Percentiles rank a stretch among this genome's conserved stretches.
Evolutionary conservation across 2,888 invertebrate species (phyloP).

Genomic region (Cheilosia grossa): DNA sequence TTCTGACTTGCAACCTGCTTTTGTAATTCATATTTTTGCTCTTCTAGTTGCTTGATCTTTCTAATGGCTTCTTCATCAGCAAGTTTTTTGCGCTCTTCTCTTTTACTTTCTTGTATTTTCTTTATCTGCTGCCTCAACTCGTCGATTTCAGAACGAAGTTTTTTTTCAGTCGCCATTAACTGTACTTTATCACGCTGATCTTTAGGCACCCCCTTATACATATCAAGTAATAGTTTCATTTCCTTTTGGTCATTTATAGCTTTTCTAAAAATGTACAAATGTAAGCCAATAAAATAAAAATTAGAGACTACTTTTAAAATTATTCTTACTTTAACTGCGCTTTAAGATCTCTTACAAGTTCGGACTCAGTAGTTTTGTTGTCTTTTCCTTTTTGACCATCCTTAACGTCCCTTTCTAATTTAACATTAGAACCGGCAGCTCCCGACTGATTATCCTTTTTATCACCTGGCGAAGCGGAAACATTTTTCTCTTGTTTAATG

Average conservation of each 20-base stretch:
- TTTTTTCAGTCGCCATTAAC: constrained; percentile 97
- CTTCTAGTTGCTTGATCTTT: constrained; percentile 97
- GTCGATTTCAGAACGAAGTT: constrained; percentile 94
- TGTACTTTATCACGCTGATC: constrained; percentile 98
- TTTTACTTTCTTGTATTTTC: constrained; percentile 95
- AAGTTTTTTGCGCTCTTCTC: constrained; percentile 94
- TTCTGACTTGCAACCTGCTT: constrained; percentile 95
- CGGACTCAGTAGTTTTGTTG: constrained; percentile 87
- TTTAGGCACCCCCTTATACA: constrained; percentile 98
- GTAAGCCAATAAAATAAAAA: constrained; percentile 25
- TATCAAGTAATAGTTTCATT: constrained; percentile 95
- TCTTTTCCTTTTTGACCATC: constrained; percentile 87
- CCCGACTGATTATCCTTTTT: constrained; percentile 84
- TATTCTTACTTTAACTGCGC: constrained; percentile 93
- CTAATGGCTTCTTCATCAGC: constrained; percentile 97
- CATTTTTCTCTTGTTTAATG: constrained; percentile 84
- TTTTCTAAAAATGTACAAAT: constrained; percentile 87
- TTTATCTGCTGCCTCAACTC: constrained; percentile 93
- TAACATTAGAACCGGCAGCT: constrained; percentile 84
- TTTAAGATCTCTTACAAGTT: constrained; percentile 88
- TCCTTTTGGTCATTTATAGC: constrained; percentile 97
- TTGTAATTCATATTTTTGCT: constrained; percentile 95
- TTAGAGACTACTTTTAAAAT: not conserved
- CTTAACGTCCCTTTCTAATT: constrained; percentile 86
- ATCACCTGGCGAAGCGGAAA: constrained; percentile 82